Evolutionary conservation across 2,113 vertebrate genomes (phyloP), one percentile per base, ranked within the genome.

Genomic region (Nibea coibor): DNA sequence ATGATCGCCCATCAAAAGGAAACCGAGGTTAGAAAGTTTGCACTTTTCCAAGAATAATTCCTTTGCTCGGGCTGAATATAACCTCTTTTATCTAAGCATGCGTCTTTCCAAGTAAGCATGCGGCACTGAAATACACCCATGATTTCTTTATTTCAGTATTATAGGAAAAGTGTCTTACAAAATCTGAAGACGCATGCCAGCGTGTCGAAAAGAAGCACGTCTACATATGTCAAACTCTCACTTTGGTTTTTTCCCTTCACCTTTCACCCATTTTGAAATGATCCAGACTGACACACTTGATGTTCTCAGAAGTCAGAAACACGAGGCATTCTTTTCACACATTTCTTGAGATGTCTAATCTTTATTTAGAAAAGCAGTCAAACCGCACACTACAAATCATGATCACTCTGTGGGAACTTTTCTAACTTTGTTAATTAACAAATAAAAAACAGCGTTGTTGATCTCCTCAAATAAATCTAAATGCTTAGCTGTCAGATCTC

Each of bases 211-310:
- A 58, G 63, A 82, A 81, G 81, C 75, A 61, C 58, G 51, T 83
- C 69, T 59, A 71, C 72, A 71, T 48, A 22, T 90, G 75, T 78
- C 70, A 31, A 57, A 69, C 62, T 78, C 70, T 66, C 56, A 76
- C 54, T 84, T 24, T 77, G 50, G 39, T 45, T 82, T 88, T 89
- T 82, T 88, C 87, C 66, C 69, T 79, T 65, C 9, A 70, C n/a
- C 58, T 28, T 69, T 35, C 31, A 35, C 58, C 78, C 63, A 63
- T 83, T 90, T 72, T 75, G 51, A 84, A 83, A 85, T 76, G 17
- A 67, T 81, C 70, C 22, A 57, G 53, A 71, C 43, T 78, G 71
- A 65, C 78, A 68, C n/a, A n/a, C 14, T 83, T 56, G 78, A 73
- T 80, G 69, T 74, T 67, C 79, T 73, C 79, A 59, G 83, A 71